phyloP scores from a whole-genome alignment of 2,113 vertebrate genomes.

The Nibea albiflora region DNA sequence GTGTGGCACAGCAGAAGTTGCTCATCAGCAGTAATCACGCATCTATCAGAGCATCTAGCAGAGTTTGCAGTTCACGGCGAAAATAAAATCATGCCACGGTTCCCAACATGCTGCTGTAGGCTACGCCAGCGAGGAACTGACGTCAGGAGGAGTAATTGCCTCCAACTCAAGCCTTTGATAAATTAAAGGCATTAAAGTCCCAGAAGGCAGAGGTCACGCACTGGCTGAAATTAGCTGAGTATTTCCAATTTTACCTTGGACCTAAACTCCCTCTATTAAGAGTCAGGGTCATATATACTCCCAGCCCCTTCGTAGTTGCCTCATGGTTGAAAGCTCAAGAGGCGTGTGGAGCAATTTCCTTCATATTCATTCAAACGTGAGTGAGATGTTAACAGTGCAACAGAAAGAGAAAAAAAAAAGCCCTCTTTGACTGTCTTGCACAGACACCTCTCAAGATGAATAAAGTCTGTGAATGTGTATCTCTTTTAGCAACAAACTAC shows the following conservation, averaged over 20 bases:
- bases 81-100: constrained; percentile 32
- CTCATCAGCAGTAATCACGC: constrained; percentile 13
- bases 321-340: constrained; percentile 53
- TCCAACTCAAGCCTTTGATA: constrained; percentile 44
- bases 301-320: constrained; percentile 36
- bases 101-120: neutral
- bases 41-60: constrained; percentile 28
- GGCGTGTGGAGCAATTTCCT: constrained; percentile 55
- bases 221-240: constrained; percentile 56
- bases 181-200: constrained; percentile 60
- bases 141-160: constrained; percentile 51
- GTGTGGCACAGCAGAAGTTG: neutral
- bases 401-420: constrained; percentile 33
- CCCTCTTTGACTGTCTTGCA: constrained; percentile 4
- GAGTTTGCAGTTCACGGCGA: constrained; percentile 26
- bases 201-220: constrained; percentile 49
- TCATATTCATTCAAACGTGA: constrained; percentile 64
- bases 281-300: constrained; percentile 40
- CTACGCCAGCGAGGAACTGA: neutral
- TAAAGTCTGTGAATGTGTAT: constrained; percentile 26
- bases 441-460: constrained; percentile 35
- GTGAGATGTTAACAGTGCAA: constrained; percentile 38
- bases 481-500: constrained; percentile 20
- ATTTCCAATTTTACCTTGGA: constrained; percentile 70
- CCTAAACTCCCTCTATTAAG: constrained; percentile 42